Base-by-base conservation (phyloP, 92 coral and sea anemone genomes). In the Muricea muricata region DNA sequence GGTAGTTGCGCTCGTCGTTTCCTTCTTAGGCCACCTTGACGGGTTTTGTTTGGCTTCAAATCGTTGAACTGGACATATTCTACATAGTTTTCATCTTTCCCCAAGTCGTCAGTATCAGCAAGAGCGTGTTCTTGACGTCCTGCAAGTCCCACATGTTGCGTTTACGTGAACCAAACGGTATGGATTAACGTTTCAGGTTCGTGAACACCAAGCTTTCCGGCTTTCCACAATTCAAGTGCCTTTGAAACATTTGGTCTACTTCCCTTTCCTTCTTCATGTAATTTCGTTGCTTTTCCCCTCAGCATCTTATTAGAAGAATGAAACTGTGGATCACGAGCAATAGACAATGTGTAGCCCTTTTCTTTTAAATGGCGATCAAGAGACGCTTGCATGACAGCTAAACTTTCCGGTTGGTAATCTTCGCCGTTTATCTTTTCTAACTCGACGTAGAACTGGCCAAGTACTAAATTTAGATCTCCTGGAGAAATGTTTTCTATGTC, bases 381-480 rank as follows among this genome's bases (percentile, higher is more conserved):
- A 46, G 84, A 79, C 46, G 84, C 84, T 79, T 79, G 84, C 84
- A 79, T 79, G 20, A 78, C 73, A 40, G 50, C 84, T 37, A 79
- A 50, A 66, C 84, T 57, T 58, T 79, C 84, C 25, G 84, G 84
- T 39, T 79, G 73, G 73, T 79, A 79, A 60, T 79, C 84, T 50
- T 58, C 54, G 39, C 84, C 84, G 54, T 79, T 66, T 79, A 58
- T 79, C 47, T 56, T 79, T 45, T 66, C 35, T 24, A 79, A 70
- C 32, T 79, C 84, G 6, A 73, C 84, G 24, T 60, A 79, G 45
- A 79, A 79, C 30, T 65, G 84, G 42, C 31, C 72, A 32, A 79
- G 73, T 21, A 79, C 46, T 23, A 25, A 54, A 42, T 79, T 79
- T 15, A 79, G 73, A 12, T 79, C 84, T 61, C 0, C 73, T 14